Percentiles rank a stretch among this genome's conserved stretches.
Conservation (phyloP, 1,140 invertebrate genomes). For the Drosophila murphyi region DNA sequence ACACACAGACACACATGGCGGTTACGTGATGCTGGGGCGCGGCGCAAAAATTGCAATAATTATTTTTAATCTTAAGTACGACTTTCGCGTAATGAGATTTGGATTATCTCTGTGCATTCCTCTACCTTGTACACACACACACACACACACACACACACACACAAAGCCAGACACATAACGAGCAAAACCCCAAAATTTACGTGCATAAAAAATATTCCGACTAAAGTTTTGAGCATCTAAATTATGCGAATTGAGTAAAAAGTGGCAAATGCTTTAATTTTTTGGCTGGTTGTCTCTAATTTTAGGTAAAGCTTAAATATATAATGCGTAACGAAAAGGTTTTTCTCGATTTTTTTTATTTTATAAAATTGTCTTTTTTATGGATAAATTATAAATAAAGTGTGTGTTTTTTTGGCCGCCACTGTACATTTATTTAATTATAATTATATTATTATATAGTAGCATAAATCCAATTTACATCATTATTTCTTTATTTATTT, state of each 20-base stretch:
- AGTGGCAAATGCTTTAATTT: conserved; percentile 37
- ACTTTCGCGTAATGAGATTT: conserved; percentile 82
- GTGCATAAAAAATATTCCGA: conserved; percentile 34
- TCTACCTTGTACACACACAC: conserved; percentile 11
- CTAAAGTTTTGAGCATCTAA: conserved; percentile 37
- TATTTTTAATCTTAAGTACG: conserved; percentile 84
- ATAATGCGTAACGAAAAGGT: too few species aligned
- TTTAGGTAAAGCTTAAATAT: too few species aligned
- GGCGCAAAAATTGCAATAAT: conserved; percentile 81
- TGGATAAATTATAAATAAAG: too few species aligned
- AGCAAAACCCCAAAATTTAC: conserved; percentile 34
- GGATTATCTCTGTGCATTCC: conserved; percentile 72
- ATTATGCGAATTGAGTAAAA: conserved; percentile 34
- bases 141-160: conserved; percentile 13
- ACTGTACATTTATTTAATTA: too few species aligned
- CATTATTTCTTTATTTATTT: too few species aligned
- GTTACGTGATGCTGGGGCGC: conserved; percentile 68
- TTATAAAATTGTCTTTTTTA: too few species aligned
- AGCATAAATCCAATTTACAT: too few species aligned
- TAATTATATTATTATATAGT: too few species aligned
- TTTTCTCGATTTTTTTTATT: too few species aligned
- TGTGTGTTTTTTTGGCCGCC: too few species aligned
- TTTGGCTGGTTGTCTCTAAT: background rate
- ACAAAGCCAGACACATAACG: conserved; percentile 8
- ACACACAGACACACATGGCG: conserved; percentile 25